Conservation (phyloP, 1,140 invertebrate genomes). For the Anagrus nilaparvatae region DNA sequence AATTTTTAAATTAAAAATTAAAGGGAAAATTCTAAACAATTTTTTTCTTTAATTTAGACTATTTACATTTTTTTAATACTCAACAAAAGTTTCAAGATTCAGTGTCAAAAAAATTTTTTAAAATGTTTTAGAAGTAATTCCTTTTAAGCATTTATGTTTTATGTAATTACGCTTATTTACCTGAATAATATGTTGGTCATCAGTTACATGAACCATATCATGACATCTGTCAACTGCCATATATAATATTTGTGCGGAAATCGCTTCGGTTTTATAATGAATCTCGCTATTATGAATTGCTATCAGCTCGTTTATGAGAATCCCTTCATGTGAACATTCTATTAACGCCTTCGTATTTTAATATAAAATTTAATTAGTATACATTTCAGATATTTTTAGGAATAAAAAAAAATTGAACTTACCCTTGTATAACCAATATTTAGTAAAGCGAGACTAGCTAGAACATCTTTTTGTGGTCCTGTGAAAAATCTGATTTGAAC, state of each 20-base stretch:
- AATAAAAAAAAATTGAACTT: slow-evolving; percentile 24
- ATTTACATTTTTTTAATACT: slow-evolving; percentile 1
- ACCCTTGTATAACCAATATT: slow-evolving; percentile 63
- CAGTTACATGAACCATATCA: slow-evolving; percentile 77
- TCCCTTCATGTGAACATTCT: slow-evolving; percentile 50
- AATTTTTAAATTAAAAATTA: no score
- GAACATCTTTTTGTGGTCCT: slow-evolving; percentile 49
- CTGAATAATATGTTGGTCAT: slow-evolving; percentile 69
- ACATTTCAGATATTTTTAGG: no score
- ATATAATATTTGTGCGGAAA: slow-evolving; percentile 57
- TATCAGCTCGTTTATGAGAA: slow-evolving; percentile 54
- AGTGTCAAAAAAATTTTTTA: not conserved
- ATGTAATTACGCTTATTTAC: no score
- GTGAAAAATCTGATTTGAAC: slow-evolving; percentile 53
- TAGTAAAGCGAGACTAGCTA: slow-evolving; percentile 51
- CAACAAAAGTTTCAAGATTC: not conserved
- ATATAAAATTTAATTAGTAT: no score
- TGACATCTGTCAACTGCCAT: slow-evolving; percentile 69
- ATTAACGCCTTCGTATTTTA: slow-evolving; percentile 27
- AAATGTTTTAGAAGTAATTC: no score
- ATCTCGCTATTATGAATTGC: slow-evolving; percentile 46
- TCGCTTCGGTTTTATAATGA: slow-evolving; percentile 39
- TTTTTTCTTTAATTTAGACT: no score
- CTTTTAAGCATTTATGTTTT: no score
- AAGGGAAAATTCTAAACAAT: no score